A percentile compares a stretch with the other conserved stretches of the same genome.
phyloP scores from a whole-genome alignment of 1,140 invertebrate species.

The Manduca sexta region DNA sequence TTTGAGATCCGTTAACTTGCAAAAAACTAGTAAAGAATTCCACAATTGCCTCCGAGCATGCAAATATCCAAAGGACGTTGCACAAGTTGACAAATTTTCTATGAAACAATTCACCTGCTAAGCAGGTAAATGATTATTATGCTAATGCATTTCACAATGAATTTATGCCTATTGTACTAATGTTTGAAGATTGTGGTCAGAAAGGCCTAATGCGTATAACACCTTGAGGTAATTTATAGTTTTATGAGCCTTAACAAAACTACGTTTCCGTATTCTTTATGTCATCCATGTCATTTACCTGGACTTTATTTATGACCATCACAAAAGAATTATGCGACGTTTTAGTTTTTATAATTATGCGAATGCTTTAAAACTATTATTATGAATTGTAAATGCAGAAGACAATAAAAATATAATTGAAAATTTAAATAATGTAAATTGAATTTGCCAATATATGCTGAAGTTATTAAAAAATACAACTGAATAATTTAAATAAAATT shows the following conservation, averaged over 20 bases:
- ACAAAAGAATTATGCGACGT: too few species aligned
- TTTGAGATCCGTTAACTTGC: constrained; percentile 53
- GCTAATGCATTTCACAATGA: constrained; percentile 55
- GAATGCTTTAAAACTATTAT: too few species aligned
- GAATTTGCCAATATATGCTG: too few species aligned
- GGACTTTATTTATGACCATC: too few species aligned
- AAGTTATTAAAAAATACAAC: too few species aligned
- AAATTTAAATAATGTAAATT: too few species aligned
- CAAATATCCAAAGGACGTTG: constrained; percentile 43
- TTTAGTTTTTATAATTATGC: too few species aligned
- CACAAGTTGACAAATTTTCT: constrained; percentile 49
- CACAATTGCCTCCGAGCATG: constrained; percentile 27
- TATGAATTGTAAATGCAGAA: too few species aligned
- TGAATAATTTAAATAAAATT: too few species aligned
- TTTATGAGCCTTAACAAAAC: constrained; percentile 60
- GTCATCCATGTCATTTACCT: constrained; percentile 15
- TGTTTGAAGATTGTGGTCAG: constrained; percentile 66
- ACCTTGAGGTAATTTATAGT: constrained; percentile 69
- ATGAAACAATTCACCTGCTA: constrained; percentile 54
- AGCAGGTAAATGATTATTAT: constrained; percentile 67
- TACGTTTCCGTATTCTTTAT: constrained; percentile 68
- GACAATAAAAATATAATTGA: too few species aligned
- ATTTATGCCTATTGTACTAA: constrained; percentile 34
- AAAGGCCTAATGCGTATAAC: constrained; percentile 40
- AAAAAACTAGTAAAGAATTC: constrained; percentile 38